Conservation (phyloP, 2,888 invertebrate genomes). For the Saturnia japonica region DNA sequence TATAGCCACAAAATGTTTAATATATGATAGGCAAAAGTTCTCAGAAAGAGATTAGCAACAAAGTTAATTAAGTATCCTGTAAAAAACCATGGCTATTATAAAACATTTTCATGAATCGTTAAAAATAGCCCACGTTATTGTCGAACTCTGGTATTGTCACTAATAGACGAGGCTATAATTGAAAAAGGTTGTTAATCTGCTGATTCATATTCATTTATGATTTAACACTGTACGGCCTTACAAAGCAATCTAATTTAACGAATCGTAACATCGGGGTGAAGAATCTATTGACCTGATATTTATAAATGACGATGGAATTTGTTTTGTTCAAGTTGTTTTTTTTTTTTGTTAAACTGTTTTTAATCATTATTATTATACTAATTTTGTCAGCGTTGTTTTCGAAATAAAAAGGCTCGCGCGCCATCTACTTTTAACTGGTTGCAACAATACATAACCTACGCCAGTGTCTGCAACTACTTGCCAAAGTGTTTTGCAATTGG, state of each 20-base stretch:
- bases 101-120: not conserved
- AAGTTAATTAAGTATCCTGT: too few relatives aligned
- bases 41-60: too few relatives aligned
- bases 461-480: too few relatives aligned
- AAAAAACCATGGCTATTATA: too few relatives aligned
- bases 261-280: slow-evolving; percentile 58
- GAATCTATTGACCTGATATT: slow-evolving; percentile 56
- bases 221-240: slow-evolving; percentile 15
- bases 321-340: not conserved
- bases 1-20: too few relatives aligned
- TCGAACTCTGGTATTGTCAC: not conserved
- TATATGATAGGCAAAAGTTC: too few relatives aligned
- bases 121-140: not conserved
- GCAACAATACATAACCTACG: too few relatives aligned
- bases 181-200: slow-evolving; percentile 12
- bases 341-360: not conserved
- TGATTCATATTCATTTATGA: slow-evolving; percentile 16
- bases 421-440: too few relatives aligned
- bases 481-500: too few relatives aligned
- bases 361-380: too few relatives aligned
- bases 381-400: too few relatives aligned
- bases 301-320: slow-evolving; percentile 53
- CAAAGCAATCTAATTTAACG: slow-evolving; percentile 61
- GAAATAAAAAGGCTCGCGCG: too few relatives aligned
- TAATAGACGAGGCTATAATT: not conserved